A percentile compares a stretch with the other conserved stretches of the same genome.
Conservation (phyloP, 2,888 invertebrate species). For the Eilema caniola region DNA sequence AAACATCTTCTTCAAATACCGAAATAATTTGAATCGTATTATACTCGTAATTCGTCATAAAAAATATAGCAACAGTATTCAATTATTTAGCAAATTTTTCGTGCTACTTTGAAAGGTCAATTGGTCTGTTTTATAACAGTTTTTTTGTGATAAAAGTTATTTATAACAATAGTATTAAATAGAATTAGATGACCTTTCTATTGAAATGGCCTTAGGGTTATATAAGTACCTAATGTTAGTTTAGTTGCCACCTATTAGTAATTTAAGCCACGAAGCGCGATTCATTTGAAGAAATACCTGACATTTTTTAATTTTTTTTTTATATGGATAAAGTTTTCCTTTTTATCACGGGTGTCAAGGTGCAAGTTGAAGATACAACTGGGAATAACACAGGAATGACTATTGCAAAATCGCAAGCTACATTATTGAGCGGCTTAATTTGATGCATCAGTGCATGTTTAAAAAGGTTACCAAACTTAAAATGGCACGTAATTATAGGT, state of each 20-base stretch:
- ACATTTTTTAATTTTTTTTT: not conserved
- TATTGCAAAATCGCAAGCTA: not conserved
- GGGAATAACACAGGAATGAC: not conserved
- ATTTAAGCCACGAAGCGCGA: not conserved
- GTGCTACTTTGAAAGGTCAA: constrained; percentile 29
- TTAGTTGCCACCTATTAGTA: not conserved
- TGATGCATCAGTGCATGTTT: not conserved
- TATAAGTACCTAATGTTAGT: not conserved
- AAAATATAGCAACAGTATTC: not conserved
- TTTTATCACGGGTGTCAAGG: not conserved
- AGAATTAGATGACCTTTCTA: constrained; percentile 9
- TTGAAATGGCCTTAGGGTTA: not conserved
- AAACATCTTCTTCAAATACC: not conserved
- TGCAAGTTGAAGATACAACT: not conserved
- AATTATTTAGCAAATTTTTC: constrained; percentile 8
- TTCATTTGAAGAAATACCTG: not conserved
- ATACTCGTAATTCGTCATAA: not conserved
- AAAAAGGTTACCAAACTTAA: not conserved
- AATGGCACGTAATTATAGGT: not conserved
- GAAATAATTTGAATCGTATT: not conserved
- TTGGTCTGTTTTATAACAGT: constrained; percentile 41
- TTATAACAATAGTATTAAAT: constrained; percentile 19
- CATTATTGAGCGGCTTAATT: not conserved
- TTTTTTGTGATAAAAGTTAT: constrained; percentile 27
- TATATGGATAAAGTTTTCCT: too few relatives aligned